These are phyloP conservation scores for Microtus oregoni DNA, from an alignment of 2,113 vertebrate genomes.

Conservation along the genomic window DNA sequence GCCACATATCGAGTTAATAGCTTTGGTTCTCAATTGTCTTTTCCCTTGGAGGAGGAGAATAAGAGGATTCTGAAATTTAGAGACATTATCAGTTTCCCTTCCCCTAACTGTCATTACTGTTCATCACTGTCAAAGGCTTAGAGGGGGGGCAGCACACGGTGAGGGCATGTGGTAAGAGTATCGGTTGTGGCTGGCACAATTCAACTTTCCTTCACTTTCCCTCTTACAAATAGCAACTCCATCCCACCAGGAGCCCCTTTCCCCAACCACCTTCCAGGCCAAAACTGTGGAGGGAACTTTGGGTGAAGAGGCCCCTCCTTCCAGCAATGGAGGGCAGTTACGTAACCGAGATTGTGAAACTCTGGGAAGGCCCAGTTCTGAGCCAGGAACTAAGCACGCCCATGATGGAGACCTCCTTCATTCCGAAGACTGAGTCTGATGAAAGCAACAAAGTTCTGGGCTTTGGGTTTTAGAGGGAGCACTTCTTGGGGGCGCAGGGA, in stretches of 20 bases:
- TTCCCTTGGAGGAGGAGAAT: no score
- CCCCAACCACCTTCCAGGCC: not conserved
- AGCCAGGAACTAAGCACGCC: not conserved
- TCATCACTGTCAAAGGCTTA: no score
- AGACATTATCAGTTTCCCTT: no score
- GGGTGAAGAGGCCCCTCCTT: not conserved
- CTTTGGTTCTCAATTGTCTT: no score
- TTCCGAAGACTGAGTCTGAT: not conserved
- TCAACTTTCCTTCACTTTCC: not conserved
- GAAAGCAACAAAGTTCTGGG: not conserved
- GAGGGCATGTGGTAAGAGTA: not conserved
- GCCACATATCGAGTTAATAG: no score
- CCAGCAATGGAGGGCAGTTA: slow-evolving; percentile 32
- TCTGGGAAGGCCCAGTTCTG: slow-evolving; percentile 23
- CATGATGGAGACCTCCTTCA: not conserved
- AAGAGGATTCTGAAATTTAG: no score
- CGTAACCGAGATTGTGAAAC: slow-evolving; percentile 68
- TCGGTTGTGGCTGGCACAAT: not conserved
- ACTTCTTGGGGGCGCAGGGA: not conserved
- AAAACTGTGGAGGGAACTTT: not conserved
- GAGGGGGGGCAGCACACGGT: no score
- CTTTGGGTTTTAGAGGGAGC: not conserved
- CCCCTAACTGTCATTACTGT: no score
- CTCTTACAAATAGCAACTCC: not conserved
- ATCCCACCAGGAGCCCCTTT: not conserved